Evolutionary conservation across 2,113 vertebrate genomes (phyloP), one percentile per base, ranked within the genome.

Genomic region (Sardina pilchardus): DNA sequence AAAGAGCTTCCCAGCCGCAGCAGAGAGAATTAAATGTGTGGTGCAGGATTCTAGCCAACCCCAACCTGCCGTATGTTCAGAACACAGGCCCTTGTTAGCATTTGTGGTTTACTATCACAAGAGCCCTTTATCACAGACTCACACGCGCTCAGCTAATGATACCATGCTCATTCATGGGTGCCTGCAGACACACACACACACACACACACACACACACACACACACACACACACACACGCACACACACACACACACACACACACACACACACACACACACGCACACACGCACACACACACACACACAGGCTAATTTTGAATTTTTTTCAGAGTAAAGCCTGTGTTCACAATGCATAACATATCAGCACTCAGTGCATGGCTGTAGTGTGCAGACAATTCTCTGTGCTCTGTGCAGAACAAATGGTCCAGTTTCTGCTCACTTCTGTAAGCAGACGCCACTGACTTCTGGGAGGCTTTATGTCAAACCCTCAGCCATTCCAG

Each of bases 321-420:
- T 63, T 84, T 63, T 84, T 81, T 44, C 43, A 30, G 45, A 81
- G 36, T 56, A 50, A 26, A 34, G 86, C 53, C 56, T 44, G 44
- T 63, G 85, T 84, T 86, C 88, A 83, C 56, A 44, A 80, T 85
- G 82, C 78, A 59, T 86, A 83, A 88, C 86, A 86, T 87, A 83
- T 91, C 82, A 84, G 75, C 85, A 82, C 82, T 90, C 86, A 81
- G 80, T 81, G 88, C 85, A 89, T 87, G 82, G 81, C 82, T 53
- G 83, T 42, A 42, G 39, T 42, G 39, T 87, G 82, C 85, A 83
- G 85, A 63, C 83, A 81, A 67, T 45, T 36, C 26, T 39, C 67
- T 84, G 34, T 7, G 87, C 45, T 47, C 42, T 44, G 21, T 63
- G 78, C 30, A 21, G 67, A 86, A 44, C 75, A 80, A 50, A 10